Percentiles rank a stretch among this genome's conserved stretches.
Conservation (phyloP, 2,113 vertebrate genomes). For the Choloepus hoffmanni region DNA sequence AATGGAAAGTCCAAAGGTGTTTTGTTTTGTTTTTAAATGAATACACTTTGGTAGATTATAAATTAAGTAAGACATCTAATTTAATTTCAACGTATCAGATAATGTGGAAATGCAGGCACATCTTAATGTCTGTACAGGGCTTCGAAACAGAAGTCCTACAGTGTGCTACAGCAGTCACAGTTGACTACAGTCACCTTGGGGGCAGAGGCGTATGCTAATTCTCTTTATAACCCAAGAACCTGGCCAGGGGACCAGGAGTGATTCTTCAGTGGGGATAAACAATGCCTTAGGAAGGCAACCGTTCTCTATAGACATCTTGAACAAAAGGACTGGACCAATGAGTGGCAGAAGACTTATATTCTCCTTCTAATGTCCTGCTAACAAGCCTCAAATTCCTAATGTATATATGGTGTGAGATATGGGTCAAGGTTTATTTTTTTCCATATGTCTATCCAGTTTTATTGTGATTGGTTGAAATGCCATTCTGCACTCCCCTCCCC, state of each 20-base stretch:
- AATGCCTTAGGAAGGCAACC: not conserved
- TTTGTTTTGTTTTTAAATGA: not conserved
- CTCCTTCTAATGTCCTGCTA: not conserved
- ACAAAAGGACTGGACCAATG: not conserved
- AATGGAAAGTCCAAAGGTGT: not conserved
- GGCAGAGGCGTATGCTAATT: not conserved
- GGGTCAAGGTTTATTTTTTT: not conserved
- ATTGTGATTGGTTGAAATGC: not conserved
- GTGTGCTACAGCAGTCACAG: not conserved
- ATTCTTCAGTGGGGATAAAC: not conserved
- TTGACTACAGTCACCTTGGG: not conserved
- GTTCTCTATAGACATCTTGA: not conserved
- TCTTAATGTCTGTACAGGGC: not conserved
- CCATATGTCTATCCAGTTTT: not conserved
- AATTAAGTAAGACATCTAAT: not conserved
- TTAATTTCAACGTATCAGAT: not conserved
- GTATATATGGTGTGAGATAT: not conserved
- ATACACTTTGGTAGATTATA: not conserved
- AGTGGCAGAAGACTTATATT: not conserved
- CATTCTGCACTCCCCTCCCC: not conserved
- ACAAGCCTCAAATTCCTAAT: not conserved
- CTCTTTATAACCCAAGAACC: not conserved
- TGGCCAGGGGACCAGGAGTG: not conserved
- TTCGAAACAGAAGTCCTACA: not conserved
- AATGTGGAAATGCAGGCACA: not conserved